phyloP scores from a whole-genome alignment of 2,888 invertebrate genomes.

The Calephelis perditalis region DNA sequence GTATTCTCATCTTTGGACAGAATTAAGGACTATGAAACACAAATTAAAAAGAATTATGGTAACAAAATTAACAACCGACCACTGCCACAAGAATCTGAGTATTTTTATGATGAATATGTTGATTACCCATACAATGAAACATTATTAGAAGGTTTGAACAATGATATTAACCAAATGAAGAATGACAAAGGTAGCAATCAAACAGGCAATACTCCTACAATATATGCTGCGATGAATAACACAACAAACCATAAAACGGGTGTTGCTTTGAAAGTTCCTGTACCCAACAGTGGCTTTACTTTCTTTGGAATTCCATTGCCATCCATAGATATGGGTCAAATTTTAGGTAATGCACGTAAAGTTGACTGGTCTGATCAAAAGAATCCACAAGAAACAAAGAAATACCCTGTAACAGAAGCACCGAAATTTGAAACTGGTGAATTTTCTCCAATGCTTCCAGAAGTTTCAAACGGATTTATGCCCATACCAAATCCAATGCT shows the following conservation, averaged over 20 bases:
- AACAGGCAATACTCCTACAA: slow-evolving; percentile 70
- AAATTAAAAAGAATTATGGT: slow-evolving; percentile 60
- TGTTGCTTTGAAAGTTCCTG: slow-evolving; percentile 67
- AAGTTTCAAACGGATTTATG: slow-evolving; percentile 84
- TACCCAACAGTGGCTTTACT: slow-evolving; percentile 83
- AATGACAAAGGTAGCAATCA: slow-evolving; percentile 48
- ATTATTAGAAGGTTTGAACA: slow-evolving; percentile 53
- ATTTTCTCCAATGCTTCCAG: slow-evolving; percentile 86
- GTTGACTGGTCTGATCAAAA: slow-evolving; percentile 64
- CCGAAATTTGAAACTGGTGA: slow-evolving; percentile 86
- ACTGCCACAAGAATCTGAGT: slow-evolving; percentile 86
- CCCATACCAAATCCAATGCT: slow-evolving; percentile 75
- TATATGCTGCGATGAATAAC: slow-evolving; percentile 55
- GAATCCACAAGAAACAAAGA: slow-evolving; percentile 37
- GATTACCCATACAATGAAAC: slow-evolving; percentile 86
- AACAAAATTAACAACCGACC: slow-evolving; percentile 78
- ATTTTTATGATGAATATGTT: slow-evolving; percentile 89
- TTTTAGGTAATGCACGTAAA: slow-evolving; percentile 74
- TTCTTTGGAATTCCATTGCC: slow-evolving; percentile 92
- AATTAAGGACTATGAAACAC: slow-evolving; percentile 64
- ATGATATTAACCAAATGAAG: slow-evolving; percentile 42
- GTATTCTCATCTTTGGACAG: slow-evolving; percentile 79
- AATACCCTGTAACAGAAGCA: slow-evolving; percentile 59
- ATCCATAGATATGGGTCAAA: slow-evolving; percentile 82
- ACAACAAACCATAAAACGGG: slow-evolving; percentile 48